A percentile compares a stretch with the other conserved stretches of the same genome.
Evolutionary conservation across 2,797 vertebrate species (phyloP).

Genomic region (Schizopygopsis malacanthus): DNA sequence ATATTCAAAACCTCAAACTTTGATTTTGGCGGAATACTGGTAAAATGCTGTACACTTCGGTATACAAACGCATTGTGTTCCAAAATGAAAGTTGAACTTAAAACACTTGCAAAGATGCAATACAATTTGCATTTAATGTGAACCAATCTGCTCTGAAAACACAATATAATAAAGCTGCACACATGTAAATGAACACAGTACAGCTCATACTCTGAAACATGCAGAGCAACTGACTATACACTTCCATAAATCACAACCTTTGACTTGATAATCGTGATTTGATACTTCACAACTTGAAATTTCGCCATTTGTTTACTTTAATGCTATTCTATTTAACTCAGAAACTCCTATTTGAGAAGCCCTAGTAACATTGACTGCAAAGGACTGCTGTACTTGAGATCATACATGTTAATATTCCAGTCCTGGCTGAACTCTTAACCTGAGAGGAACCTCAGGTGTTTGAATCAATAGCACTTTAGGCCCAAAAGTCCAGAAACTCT

Average conservation of each 20-base stretch:
- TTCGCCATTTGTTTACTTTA: neutral
- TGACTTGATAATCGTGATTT: neutral
- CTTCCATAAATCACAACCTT: neutral
- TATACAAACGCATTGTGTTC: too few species aligned
- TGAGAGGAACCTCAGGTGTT: constrained; percentile 63
- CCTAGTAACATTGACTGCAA: neutral
- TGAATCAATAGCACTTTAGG: constrained; percentile 72
- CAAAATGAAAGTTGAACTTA: neutral
- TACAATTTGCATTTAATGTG: neutral
- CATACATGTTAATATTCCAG: constrained; percentile 67
- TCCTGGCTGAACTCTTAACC: constrained; percentile 67
- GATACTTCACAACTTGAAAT: neutral
- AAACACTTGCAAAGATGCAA: neutral
- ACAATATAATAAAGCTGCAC: neutral
- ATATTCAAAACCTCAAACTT: neutral
- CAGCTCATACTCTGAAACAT: neutral
- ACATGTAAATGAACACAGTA: neutral
- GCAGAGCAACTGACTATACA: neutral
- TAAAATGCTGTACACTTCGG: neutral
- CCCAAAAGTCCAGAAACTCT: constrained; percentile 55
- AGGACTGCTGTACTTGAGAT: constrained; percentile 7
- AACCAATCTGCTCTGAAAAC: neutral
- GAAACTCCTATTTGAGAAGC: neutral
- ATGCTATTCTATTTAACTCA: neutral
- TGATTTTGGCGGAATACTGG: neutral